These are phyloP conservation scores for Trematocara marginatum DNA, from an alignment of 2,113 vertebrate genomes.

Conservation along the genomic window DNA sequence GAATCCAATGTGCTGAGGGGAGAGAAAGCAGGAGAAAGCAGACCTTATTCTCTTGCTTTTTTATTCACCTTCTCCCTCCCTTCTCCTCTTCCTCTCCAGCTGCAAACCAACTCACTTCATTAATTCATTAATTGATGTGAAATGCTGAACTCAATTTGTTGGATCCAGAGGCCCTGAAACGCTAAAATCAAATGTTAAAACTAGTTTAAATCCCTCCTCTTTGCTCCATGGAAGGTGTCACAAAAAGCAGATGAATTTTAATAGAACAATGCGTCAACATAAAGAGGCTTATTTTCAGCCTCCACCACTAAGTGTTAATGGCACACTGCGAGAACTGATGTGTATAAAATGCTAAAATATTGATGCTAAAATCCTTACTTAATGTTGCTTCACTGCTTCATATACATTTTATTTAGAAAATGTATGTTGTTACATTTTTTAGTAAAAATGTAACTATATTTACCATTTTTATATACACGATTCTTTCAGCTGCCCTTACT, in stretches of 20 bases:
- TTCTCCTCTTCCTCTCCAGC: neutral
- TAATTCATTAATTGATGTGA: constrained; percentile 14
- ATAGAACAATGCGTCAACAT: neutral
- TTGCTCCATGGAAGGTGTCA: neutral
- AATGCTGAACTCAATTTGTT: constrained; percentile 22
- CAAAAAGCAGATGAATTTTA: neutral
- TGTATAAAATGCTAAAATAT: neutral
- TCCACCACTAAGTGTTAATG: neutral
- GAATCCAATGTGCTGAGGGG: constrained; percentile 60
- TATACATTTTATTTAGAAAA: neutral
- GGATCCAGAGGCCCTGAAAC: neutral
- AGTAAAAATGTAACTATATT: neutral
- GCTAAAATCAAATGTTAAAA: neutral
- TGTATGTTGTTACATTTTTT: neutral
- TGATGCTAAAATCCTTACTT: neutral
- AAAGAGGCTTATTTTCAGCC: neutral
- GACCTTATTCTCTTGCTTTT: constrained; percentile 42
- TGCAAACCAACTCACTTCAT: neutral
- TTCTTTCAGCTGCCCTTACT: neutral
- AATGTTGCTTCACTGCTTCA: neutral
- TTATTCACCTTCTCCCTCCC: neutral
- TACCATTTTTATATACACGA: neutral
- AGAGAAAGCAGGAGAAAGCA: constrained; percentile 50
- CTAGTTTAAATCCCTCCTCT: neutral
- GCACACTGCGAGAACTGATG: neutral